Evolutionary conservation across 2,113 vertebrate genomes (phyloP).

Genomic region (Myodes glareolus): DNA sequence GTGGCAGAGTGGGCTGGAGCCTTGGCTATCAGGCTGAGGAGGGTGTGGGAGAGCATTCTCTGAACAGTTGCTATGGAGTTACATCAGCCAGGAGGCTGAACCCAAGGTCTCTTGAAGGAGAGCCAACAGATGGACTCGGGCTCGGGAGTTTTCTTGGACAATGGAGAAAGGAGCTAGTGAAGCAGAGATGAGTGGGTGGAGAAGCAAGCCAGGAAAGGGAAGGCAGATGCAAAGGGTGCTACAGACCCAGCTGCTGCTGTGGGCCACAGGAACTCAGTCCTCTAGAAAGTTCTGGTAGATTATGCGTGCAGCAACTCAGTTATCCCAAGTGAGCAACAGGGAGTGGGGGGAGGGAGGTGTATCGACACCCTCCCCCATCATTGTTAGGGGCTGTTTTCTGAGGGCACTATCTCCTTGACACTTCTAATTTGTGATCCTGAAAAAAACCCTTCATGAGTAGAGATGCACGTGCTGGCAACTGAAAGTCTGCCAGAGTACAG

Average conservation of each 20-base stretch:
- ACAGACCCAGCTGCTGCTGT: background rate
- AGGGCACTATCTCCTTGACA: background rate
- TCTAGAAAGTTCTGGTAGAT: background rate
- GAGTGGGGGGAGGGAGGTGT: background rate
- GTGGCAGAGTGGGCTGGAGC: background rate
- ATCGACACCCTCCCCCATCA: background rate
- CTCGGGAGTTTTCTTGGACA: background rate
- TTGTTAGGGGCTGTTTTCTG: background rate
- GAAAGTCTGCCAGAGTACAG: conserved; percentile 8
- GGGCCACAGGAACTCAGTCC: background rate
- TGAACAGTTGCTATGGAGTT: background rate
- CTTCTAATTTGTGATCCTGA: conserved; percentile 34
- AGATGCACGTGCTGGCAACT: background rate
- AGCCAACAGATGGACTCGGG: background rate
- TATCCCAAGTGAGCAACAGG: background rate
- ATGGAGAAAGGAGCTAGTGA: background rate
- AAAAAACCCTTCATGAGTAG: background rate
- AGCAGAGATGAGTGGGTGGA: background rate
- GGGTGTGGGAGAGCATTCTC: background rate
- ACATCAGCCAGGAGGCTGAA: background rate
- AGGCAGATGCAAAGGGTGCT: background rate
- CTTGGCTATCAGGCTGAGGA: background rate
- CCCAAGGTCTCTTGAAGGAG: background rate
- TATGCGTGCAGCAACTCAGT: background rate
- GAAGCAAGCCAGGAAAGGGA: background rate